A percentile compares a stretch with the other conserved stretches of the same genome.
phyloP scores from a whole-genome alignment of 2,113 vertebrate species.

The Empidonax alnorum region DNA sequence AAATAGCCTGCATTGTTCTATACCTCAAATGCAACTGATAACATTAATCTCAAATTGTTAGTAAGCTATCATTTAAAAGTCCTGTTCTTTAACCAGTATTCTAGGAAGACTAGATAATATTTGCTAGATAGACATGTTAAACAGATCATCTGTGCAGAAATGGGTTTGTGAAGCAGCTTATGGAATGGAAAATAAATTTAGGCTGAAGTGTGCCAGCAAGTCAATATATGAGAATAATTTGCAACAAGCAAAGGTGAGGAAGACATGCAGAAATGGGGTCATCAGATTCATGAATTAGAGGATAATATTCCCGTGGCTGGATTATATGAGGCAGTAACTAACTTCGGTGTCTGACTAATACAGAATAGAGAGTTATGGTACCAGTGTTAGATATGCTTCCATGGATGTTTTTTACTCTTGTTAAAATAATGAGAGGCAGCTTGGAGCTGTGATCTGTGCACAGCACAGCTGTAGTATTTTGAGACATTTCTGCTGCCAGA shows the following conservation, averaged over 20 bases:
- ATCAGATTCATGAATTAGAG: background rate
- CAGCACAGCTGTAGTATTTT: slow-evolving; percentile 52
- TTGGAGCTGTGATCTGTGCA: slow-evolving; percentile 3
- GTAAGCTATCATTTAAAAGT: background rate
- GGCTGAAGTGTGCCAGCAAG: slow-evolving; percentile 28
- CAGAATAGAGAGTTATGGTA: background rate
- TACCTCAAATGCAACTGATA: background rate
- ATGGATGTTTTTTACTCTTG: slow-evolving; percentile 15
- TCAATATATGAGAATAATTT: slow-evolving; percentile 53
- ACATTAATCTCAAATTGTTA: slow-evolving; percentile 11
- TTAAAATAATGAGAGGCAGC: slow-evolving; percentile 32
- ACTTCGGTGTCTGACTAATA: background rate
- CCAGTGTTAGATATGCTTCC: background rate
- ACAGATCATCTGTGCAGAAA: slow-evolving; percentile 25
- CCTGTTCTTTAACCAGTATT: slow-evolving; percentile 25
- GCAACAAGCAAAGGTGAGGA: slow-evolving; percentile 47
- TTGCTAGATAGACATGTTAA: slow-evolving; percentile 29
- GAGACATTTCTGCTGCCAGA: slow-evolving; percentile 38
- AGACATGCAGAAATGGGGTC: slow-evolving; percentile 48
- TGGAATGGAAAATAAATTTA: slow-evolving; percentile 57
- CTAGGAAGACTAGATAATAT: slow-evolving; percentile 16
- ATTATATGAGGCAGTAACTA: background rate
- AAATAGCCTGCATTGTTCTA: slow-evolving; percentile 12
- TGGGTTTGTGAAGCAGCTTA: slow-evolving; percentile 38
- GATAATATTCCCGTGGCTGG: background rate